These are phyloP conservation scores for Drosophila jambulina DNA, from an alignment of 1,140 invertebrate species.

Conservation along the genomic window DNA sequence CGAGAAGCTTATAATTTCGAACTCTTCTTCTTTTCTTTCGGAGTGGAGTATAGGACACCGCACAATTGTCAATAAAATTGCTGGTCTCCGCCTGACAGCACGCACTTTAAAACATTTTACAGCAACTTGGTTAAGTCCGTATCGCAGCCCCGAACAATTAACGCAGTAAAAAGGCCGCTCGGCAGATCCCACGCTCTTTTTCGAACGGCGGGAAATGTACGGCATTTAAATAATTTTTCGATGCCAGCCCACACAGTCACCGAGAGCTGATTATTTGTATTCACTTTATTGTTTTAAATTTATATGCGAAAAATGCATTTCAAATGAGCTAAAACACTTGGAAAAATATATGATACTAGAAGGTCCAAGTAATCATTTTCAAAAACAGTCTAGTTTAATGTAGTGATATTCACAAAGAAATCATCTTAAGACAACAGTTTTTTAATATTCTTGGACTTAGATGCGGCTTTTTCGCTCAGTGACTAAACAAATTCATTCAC, in stretches of 20 bases:
- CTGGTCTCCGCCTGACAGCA: constrained; percentile 48
- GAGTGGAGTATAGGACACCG: constrained; percentile 30
- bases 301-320: constrained; percentile 81
- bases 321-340: constrained; percentile 46
- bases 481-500: constrained; percentile 46
- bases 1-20: constrained; percentile 68
- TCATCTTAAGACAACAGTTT: not conserved
- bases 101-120: constrained; percentile 65
- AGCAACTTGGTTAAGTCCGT: constrained; percentile 30
- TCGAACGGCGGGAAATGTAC: constrained; percentile 59
- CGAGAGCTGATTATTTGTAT: constrained; percentile 67
- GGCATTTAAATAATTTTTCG: constrained; percentile 76
- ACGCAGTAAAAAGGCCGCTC: constrained; percentile 27
- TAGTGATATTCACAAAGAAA: not conserved
- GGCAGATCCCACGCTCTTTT: constrained; percentile 70
- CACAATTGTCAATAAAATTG: constrained; percentile 77
- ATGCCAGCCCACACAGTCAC: constrained; percentile 64
- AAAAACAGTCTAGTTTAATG: not conserved
- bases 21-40: constrained; percentile 20
- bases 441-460: not conserved
- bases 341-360: not conserved
- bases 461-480: not conserved
- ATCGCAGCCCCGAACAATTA: constrained; percentile 47
- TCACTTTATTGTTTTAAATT: constrained; percentile 70
- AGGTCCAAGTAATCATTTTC: not conserved